These are phyloP conservation scores for Aramus guarauna DNA, from an alignment of 2,113 vertebrate genomes.

Conservation along the genomic window DNA sequence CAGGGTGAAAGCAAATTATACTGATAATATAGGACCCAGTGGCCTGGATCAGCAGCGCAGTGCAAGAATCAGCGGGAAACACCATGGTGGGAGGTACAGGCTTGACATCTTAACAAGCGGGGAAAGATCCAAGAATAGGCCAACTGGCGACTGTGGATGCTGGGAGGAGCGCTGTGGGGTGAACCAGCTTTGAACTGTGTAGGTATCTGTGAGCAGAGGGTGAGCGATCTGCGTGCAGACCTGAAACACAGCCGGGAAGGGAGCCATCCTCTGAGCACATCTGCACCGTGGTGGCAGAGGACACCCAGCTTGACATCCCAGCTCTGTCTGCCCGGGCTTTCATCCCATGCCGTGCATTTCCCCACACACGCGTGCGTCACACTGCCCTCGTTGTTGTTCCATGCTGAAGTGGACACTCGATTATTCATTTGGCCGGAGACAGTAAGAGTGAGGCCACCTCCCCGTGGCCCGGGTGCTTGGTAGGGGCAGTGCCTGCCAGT, in stretches of 20 bases:
- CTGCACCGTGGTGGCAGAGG: background rate
- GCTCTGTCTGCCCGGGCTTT: background rate
- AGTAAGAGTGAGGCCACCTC: background rate
- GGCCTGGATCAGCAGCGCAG: background rate
- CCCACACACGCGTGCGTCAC: accelerated
- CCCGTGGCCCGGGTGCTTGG: accelerated
- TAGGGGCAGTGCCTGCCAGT: background rate
- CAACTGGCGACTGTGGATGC: accelerated
- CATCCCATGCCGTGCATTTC: background rate
- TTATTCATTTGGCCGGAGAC: background rate
- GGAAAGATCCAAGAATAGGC: background rate
- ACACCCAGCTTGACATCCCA: background rate
- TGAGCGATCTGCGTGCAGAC: background rate
- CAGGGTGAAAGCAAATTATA: background rate
- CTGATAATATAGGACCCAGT: background rate
- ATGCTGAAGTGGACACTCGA: background rate
- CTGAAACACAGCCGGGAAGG: background rate
- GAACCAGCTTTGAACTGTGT: background rate
- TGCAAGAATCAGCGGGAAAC: background rate
- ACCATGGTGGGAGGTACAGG: background rate
- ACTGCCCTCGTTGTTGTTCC: background rate
- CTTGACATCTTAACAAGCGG: background rate
- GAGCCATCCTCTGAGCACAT: accelerated
- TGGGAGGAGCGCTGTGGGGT: background rate
- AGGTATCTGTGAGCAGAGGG: background rate